phyloP scores from a whole-genome alignment of 2,888 invertebrate genomes.

The Zele albiditarsus region DNA sequence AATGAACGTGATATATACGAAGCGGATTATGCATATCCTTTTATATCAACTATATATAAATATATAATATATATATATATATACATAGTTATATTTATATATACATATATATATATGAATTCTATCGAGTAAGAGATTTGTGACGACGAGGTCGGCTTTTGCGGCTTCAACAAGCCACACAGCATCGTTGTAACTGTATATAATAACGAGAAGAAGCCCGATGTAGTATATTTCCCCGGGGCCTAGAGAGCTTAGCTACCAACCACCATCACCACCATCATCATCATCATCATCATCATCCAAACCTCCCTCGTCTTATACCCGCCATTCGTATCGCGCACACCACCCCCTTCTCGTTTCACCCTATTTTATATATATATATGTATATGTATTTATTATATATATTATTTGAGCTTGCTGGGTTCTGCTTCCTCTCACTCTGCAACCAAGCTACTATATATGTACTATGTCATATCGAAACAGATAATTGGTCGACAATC shows the following conservation, averaged over 20 bases:
- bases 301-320: neutral
- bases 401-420: conserved; percentile 22
- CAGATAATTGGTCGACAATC: conserved; percentile 71
- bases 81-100: conserved; percentile 7
- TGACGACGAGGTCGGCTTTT: conserved; percentile 38
- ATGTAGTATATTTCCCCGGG: conserved; percentile 69
- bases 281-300: neutral
- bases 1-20: conserved; percentile 2
- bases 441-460: conserved; percentile 51
- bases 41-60: neutral
- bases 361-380: conserved; percentile 9
- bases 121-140: conserved; percentile 15
- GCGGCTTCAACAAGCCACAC: conserved; percentile 46
- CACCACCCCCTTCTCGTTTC: conserved; percentile 11
- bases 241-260: conserved; percentile 62
- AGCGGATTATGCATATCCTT: neutral
- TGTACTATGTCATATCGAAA: conserved; percentile 65
- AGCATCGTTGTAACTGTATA: conserved; percentile 58
- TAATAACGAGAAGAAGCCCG: conserved; percentile 71
- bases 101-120: conserved; percentile 10
- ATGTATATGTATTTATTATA: neutral
- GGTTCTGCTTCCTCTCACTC: conserved; percentile 16
- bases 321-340: conserved; percentile 18
- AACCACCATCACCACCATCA: conserved; percentile 35
- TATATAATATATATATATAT: neutral